Evolutionary conservation across 2,888 invertebrate genomes (phyloP), one percentile per base, ranked within the genome.

Genomic region (Drosophila demipolita): DNA sequence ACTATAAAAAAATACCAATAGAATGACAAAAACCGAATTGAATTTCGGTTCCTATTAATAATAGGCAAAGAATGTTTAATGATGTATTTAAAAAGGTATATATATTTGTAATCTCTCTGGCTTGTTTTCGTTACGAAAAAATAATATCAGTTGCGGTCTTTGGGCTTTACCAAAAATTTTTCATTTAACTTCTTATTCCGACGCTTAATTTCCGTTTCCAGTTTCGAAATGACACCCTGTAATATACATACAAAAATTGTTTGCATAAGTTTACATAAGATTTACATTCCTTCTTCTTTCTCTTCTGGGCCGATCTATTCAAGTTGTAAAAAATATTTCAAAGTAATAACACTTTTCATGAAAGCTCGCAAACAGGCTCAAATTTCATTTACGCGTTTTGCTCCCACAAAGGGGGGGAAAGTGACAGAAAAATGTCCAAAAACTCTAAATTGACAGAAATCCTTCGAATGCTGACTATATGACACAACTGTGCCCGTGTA

Each of bases 361-460:
- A 48, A 40, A 64, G 61, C 32, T 57, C 52, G 35, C 59, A 67
- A 55, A 29, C 57, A 42, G 32, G 54, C 49, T 50, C 57, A 54
- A 80, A 70, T 75, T 78, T 75, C 53, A 80, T 70, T 78, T 63
- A 29, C 49, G 79, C 65, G 55, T 20, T 53, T 32, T 50, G 26
- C 58, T 32, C 12, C n/a, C 54, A 58, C 50, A 40, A 55, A n/a
- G 49, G 32, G 48, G 63, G 68, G n/a, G n/a, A n/a, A n/a, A n/a
- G n/a, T 50, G 32, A 75, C 72, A 54, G 69, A 76, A 66, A 66
- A 75, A 80, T 80, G 72, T 76, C 71, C 23, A 23, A 73, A 73
- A 73, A 75, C 79, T 60, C 70, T 75, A 80, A 82, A 87, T 85
- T 90, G 91, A 83, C 85, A 81, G 76, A 87, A 88, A 88, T 85